Base-by-base conservation (phyloP, 2,888 invertebrate species). In the Ophion slaviceki region DNA sequence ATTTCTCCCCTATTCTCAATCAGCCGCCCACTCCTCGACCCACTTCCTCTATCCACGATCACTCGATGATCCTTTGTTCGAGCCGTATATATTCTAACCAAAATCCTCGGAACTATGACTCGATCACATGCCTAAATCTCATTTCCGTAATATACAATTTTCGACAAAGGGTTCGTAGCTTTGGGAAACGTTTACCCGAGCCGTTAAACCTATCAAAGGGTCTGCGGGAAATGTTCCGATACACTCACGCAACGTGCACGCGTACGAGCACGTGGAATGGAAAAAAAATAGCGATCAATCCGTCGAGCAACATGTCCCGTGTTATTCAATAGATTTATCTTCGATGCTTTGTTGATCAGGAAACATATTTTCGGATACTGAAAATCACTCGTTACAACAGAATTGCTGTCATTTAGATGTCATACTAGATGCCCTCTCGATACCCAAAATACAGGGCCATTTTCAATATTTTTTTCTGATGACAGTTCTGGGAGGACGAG, bases 31-130 rank as follows among this genome's bases (percentile, higher is more conserved):
- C 64, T 53, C 53, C 61, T 45, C 28, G 47, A 32, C 70, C 64
- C 80, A 32, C 32, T 32, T 28, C 5, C 40, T 5, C 36, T 40
- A 71, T n/a, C 47, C 76, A 24, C 61, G 40, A 74, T 74, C 45
- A 67, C 47, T 59, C 66, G 40, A 80, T 36, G 85, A 75, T 79
- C 82, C 85, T 85, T 82, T 85, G 81, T 85, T 82, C 77, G 67
- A 81, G 74, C 81, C 67, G 62, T 78, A 74, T 78, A 79, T 78
- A 82, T 82, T 85, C 47, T 32, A 47, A 40, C 57, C 10, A 20
- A 68, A 75, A 75, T 59, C 32, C 77, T 72, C 24, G 61, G 45
- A 64, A 59, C 77, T 28, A 32, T 45, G 67, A 67, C 59, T 76
- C 80, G 28, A 36, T 75, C 61, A 68, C 81, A 77, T 71, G 72